These are phyloP conservation scores for Proteles cristata DNA, from an alignment of 2,113 vertebrate genomes.

Conservation along the genomic window DNA sequence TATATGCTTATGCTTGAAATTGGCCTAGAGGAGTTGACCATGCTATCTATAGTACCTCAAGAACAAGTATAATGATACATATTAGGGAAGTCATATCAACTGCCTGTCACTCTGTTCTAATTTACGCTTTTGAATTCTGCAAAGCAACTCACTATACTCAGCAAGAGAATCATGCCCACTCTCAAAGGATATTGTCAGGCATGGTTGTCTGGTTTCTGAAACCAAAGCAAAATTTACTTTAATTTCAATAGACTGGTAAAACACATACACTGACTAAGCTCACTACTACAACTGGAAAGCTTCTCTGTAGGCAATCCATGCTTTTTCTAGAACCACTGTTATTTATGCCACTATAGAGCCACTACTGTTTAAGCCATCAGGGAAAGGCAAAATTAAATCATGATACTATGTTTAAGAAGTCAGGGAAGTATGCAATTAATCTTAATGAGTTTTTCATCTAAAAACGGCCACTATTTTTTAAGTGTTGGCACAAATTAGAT, in stretches of 20 bases:
- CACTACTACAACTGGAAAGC: neutral
- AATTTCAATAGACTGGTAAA: neutral
- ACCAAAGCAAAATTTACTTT: neutral
- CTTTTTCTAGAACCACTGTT: neutral
- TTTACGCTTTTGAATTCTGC: neutral
- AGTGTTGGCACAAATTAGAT: conserved; percentile 21
- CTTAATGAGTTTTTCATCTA: neutral
- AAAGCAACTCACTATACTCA: neutral
- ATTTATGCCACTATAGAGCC: neutral
- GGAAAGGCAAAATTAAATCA: neutral
- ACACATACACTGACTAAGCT: neutral
- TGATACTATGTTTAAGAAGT: neutral
- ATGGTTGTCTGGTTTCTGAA: conserved; percentile 9
- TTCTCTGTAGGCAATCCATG: neutral
- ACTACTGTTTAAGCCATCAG: neutral
- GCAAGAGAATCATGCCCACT: neutral
- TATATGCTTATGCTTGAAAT: neutral
- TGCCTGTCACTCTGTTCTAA: neutral
- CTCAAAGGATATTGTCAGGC: neutral
- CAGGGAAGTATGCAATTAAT: neutral
- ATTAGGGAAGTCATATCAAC: neutral
- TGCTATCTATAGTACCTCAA: neutral
- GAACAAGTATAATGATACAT: neutral
- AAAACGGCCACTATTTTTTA: conserved; percentile 15
- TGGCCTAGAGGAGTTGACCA: neutral